These are phyloP conservation scores for Syncerus caffer DNA, from an alignment of 2,797 vertebrate species.

Conservation along the genomic window DNA sequence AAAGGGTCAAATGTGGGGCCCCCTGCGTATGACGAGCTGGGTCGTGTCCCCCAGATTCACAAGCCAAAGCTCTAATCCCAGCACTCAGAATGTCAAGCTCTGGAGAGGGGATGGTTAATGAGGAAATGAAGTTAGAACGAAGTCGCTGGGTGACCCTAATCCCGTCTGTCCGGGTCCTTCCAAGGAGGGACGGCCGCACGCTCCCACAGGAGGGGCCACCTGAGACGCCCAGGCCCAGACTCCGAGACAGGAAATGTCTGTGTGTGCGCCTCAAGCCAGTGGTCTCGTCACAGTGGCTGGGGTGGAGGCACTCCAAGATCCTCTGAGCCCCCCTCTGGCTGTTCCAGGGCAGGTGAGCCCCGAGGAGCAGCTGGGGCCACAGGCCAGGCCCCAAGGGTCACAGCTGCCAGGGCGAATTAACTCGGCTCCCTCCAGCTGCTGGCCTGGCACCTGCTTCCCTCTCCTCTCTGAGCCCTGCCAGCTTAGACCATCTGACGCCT, in stretches of 20 bases:
- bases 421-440: background rate
- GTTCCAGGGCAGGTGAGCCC: too few relatives aligned
- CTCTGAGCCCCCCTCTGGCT: background rate
- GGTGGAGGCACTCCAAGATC: background rate
- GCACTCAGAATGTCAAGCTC: background rate
- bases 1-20: background rate
- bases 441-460: background rate
- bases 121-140: background rate
- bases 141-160: background rate
- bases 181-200: accelerated
- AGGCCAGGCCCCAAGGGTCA: background rate
- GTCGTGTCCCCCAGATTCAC: background rate
- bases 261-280: background rate
- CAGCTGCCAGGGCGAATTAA: background rate
- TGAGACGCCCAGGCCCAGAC: too few relatives aligned
- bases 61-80: background rate
- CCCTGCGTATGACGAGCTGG: background rate
- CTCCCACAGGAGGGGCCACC: too few relatives aligned
- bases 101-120: background rate
- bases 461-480: background rate
- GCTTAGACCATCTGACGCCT: background rate
- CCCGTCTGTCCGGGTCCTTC: background rate
- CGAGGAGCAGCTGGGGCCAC: background rate
- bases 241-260: background rate
- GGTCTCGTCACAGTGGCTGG: background rate